Percentiles rank a stretch among this genome's conserved stretches.
Evolutionary conservation across 2,888 invertebrate genomes (phyloP).

Genomic region (Scaptomyza caliginosa): DNA sequence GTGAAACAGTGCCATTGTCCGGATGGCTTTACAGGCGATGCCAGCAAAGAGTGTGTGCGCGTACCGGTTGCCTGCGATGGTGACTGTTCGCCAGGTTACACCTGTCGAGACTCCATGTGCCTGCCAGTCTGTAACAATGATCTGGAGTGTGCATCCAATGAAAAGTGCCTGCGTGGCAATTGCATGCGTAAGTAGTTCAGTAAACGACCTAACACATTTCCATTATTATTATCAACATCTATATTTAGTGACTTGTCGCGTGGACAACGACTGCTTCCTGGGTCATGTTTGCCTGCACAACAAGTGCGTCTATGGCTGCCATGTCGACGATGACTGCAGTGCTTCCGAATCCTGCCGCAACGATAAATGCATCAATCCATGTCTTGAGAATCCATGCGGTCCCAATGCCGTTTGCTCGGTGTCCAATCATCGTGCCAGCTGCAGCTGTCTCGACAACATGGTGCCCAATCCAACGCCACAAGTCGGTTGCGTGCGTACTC

Average conservation of each 20-base stretch:
- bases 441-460: constrained; percentile 91
- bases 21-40: constrained; percentile 93
- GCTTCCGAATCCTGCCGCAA: constrained; percentile 92
- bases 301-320: constrained; percentile 94
- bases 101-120: constrained; percentile 93
- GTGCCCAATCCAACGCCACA: constrained; percentile 95
- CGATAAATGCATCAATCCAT: constrained; percentile 92
- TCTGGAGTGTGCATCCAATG: constrained; percentile 94
- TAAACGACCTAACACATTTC: not conserved
- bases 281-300: constrained; percentile 95
- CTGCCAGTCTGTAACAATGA: constrained; percentile 90
- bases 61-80: constrained; percentile 91
- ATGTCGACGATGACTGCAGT: constrained; percentile 94
- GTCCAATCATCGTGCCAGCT: constrained; percentile 91
- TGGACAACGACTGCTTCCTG: constrained; percentile 96
- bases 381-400: constrained; percentile 91
- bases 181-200: constrained; percentile 88
- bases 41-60: constrained; percentile 93
- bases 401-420: constrained; percentile 93
- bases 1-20: constrained; percentile 93
- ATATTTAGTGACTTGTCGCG: constrained; percentile 90
- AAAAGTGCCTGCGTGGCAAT: constrained; percentile 92
- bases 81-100: constrained; percentile 89
- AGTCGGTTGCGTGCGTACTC: constrained; percentile 93
- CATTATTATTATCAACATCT: not conserved